Conservation (phyloP, 2,797 vertebrate species). For the Nyctibius grandis region DNA sequence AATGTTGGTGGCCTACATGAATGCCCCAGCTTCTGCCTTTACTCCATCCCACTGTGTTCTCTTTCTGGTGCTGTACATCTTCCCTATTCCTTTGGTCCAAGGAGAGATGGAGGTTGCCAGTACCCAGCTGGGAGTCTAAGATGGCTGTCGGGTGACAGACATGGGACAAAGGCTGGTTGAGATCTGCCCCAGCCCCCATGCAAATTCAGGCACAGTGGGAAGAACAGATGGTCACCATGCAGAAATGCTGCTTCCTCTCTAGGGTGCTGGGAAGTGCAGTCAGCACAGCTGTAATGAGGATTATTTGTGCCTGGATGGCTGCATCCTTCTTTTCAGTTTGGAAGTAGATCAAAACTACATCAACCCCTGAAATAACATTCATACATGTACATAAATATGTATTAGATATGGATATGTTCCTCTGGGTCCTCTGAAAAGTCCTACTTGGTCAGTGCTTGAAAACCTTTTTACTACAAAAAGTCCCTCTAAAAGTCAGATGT, state of each 20-base stretch:
- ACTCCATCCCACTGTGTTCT: neutral
- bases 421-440: neutral
- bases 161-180: neutral
- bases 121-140: neutral
- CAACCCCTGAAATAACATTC: neutral
- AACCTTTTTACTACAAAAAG: neutral
- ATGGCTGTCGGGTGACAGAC: neutral
- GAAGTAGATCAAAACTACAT: neutral
- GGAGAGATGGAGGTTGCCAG: neutral
- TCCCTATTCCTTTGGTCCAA: neutral
- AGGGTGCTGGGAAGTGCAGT: neutral
- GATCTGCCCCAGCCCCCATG: neutral
- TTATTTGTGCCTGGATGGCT: conserved; percentile 14
- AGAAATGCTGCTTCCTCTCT: neutral
- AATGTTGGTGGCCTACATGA: neutral
- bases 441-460: neutral
- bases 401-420: neutral
- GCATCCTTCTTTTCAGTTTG: neutral
- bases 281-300: conserved; percentile 16
- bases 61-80: neutral
- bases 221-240: conserved; percentile 18
- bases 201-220: neutral
- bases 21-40: neutral
- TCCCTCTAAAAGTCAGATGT: neutral
- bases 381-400: neutral